Evolutionary conservation across 2,888 invertebrate genomes (phyloP), one percentile per base, ranked within the genome.

Genomic region (Dicyrtoma fusca): DNA sequence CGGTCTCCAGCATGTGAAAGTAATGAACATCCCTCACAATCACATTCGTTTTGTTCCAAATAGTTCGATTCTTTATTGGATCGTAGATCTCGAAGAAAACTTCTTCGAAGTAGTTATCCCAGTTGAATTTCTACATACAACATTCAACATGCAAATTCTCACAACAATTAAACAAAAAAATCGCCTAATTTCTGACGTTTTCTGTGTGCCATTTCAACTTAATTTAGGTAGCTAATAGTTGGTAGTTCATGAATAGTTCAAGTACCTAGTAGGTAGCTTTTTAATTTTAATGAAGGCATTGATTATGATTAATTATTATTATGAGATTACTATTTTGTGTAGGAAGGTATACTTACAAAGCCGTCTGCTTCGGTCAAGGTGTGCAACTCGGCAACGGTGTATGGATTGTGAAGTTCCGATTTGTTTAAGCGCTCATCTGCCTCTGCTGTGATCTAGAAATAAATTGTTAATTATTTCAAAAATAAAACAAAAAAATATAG

Each of bases 11-110:
- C 81, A 88, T 87, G 82, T 88, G 87, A 76, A 92, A 88, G 81
- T 91, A 93, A 66, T 87, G 87, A 25, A 90, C 84, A 17, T 92
- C 92, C 81, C 90, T 92, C 55, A 92, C 86, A 0, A 92, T 91
- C 11, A 93, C 88, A 14, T 88, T 88, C 81, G 92, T 63, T 26
- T 53, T 90, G 14, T 87, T 84, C 0, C 87, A 82, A 13, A 85
- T 65, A 19, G 49, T 34, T 10, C 66, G 45, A 13, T 57, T 19
- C 0, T 87, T 85, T 21, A 88, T 86, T 53, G 88, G 88, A 14
- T 69, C 71, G 55, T 69, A 69, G 10, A 89, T 88, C 79, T 88
- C 86, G 17, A 86, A 82, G 82, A 92, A 87, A 13, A 92, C 88
- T 19, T 89, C 87, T 49, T 86, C 86, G 45, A 92, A 85, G 82